Evolutionary conservation across 2,888 invertebrate genomes (phyloP).

Genomic region (Poecilobothrus nobilitatus): DNA sequence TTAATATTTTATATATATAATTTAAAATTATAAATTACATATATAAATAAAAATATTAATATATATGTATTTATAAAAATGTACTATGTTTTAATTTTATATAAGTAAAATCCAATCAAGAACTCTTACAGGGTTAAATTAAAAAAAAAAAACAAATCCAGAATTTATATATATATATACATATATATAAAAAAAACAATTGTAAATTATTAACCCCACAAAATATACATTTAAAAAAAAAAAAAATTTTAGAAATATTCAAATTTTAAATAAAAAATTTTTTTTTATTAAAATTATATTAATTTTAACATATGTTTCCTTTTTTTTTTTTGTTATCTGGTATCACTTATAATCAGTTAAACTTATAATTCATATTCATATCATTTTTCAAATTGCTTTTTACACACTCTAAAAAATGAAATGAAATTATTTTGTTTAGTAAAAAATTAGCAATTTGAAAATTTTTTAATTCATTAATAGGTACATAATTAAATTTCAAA

Average conservation of each 20-base stretch:
- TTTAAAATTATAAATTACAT: not conserved
- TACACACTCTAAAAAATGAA: too few species aligned
- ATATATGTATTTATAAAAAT: not conserved
- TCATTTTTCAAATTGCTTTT: too few species aligned
- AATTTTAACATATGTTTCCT: too few species aligned
- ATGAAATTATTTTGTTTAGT: too few species aligned
- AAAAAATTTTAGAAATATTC: not conserved
- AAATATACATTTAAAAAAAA: not conserved
- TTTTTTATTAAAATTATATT: too few species aligned
- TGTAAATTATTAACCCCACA: not conserved
- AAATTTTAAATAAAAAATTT: not conserved
- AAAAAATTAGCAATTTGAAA: too few species aligned
- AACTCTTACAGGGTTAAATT: constrained; percentile 8
- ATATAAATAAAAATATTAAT: not conserved
- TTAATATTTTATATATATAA: constrained; percentile 1
- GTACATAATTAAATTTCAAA: too few species aligned
- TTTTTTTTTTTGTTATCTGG: too few species aligned
- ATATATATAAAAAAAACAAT: not conserved
- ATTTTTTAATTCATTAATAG: too few species aligned
- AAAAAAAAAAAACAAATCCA: not conserved
- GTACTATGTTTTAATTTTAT: too few species aligned
- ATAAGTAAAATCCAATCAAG: not conserved
- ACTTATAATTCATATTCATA: too few species aligned
- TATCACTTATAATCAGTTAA: too few species aligned
- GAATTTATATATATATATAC: not conserved